Evolutionary conservation across 2,113 vertebrate species (phyloP), one percentile per base, ranked within the genome.

Genomic region (Probosciger aterrimus): DNA sequence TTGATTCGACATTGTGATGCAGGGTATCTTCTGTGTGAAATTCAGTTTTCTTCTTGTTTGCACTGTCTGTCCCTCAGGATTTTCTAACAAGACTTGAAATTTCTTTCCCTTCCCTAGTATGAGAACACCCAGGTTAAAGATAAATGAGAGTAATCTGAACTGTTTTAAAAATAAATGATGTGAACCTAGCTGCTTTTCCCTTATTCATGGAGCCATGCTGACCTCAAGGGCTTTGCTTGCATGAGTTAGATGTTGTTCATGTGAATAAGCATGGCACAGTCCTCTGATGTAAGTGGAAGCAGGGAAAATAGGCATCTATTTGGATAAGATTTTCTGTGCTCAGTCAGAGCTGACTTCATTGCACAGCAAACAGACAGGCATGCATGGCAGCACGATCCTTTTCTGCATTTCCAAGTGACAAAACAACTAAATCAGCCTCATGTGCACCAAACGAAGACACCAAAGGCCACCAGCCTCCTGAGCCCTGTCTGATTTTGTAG

Each of bases 361-460:
- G n/a, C 43, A 44, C 24, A 93, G 70, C 47, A 93, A 76, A 59
- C 47, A 92, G 57, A 47, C 4, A 81, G 27, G 10, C 35, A 71
- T 7, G 27, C 47, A 35, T 2, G 7, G 79, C 65, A 94, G 53
- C 46, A 55, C 0, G 2, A 65, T 39, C 33, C 35, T 24, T 47
- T 73, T 49, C 33, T 5, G 3, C 18, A n/a, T 41, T 78, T 86
- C 55, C n/a, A 41, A 59, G 39, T 70, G 9, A 60, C 31, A 55
- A 82, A 67, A 24, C 4, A 6, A 75, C 57, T 28, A 62, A 74
- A 43, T 35, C 50, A 86, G 39, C 37, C 24, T 73, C 67, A 44
- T 0, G 0, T 4, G 4, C 14, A 5, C 14, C 27, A 79, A 60
- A 59, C 1, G 2, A 69, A 86, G 91, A 79, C 47, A 50, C 33